These are phyloP conservation scores for Mystacornis crossleyi DNA, from an alignment of 2,113 vertebrate species.

Conservation along the genomic window DNA sequence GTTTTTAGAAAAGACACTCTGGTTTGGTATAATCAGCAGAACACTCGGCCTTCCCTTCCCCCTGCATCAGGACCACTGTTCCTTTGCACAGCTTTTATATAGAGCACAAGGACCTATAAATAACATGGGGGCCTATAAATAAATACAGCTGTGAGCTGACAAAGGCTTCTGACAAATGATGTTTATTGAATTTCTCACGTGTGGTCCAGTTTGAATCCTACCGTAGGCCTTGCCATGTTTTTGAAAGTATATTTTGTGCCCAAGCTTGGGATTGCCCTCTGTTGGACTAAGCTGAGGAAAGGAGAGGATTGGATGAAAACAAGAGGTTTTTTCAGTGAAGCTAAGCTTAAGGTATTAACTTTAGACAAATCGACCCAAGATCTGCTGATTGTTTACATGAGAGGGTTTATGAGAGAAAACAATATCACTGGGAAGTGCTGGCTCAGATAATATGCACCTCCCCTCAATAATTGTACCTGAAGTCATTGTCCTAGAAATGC, in stretches of 20 bases:
- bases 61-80: constrained; percentile 33
- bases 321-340: neutral
- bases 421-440: neutral
- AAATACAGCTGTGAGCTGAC: constrained; percentile 79
- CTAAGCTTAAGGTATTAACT: neutral
- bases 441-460: neutral
- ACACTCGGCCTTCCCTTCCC: constrained; percentile 13
- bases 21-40: constrained; percentile 31
- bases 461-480: neutral
- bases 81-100: constrained; percentile 69
- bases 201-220: constrained; percentile 74
- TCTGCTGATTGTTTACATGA: neutral
- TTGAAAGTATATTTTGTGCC: constrained; percentile 30
- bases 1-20: neutral
- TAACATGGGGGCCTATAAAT: constrained; percentile 75
- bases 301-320: neutral
- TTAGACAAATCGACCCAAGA: neutral
- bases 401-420: neutral
- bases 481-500: neutral
- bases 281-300: neutral
- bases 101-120: constrained; percentile 70
- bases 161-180: constrained; percentile 79
- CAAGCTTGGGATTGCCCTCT: constrained; percentile 20
- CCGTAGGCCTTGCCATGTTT: neutral
- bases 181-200: constrained; percentile 82